Percentiles rank a stretch among this genome's conserved stretches.
These are phyloP conservation scores for Drosophila buzzatii DNA, from an alignment of 2,888 invertebrate genomes.

Conservation along the genomic window DNA sequence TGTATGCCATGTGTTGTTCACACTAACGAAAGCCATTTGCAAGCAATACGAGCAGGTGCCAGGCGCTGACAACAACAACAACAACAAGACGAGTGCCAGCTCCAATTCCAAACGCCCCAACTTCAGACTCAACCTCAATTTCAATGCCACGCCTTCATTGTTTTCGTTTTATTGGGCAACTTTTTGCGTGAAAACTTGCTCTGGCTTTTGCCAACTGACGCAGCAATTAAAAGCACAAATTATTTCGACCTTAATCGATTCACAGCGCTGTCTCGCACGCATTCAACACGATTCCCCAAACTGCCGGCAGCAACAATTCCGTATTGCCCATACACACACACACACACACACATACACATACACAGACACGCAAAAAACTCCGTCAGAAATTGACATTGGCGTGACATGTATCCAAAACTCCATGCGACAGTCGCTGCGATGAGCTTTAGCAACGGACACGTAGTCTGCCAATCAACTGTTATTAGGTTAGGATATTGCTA, in stretches of 20 bases:
- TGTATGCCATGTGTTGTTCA: constrained; percentile 31
- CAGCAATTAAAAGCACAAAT: constrained; percentile 69
- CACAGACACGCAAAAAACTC: constrained; percentile 26
- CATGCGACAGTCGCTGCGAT: constrained; percentile 15
- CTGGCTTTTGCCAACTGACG: constrained; percentile 45
- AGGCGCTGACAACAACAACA: constrained; percentile 40
- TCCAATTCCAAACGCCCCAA: not conserved
- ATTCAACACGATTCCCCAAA: constrained; percentile 35
- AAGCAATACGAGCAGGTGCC: constrained; percentile 38
- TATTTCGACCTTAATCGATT: constrained; percentile 70
- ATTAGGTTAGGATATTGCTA: constrained; percentile 17
- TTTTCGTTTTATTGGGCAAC: not conserved
- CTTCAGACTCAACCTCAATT: constrained; percentile 1
- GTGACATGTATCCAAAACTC: constrained; percentile 48
- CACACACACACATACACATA: not conserved
- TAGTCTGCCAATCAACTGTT: constrained; percentile 29
- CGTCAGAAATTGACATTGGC: constrained; percentile 44
- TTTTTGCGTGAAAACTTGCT: constrained; percentile 26
- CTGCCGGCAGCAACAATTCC: constrained; percentile 51
- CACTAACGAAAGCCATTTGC: constrained; percentile 33
- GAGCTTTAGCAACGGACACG: constrained; percentile 25
- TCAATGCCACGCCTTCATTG: not conserved
- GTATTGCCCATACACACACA: constrained; percentile 19
- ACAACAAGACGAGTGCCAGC: constrained; percentile 17
- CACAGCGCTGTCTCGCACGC: constrained; percentile 36